Evolutionary conservation across 2,888 invertebrate genomes (phyloP).

Genomic region (Phania funesta): DNA sequence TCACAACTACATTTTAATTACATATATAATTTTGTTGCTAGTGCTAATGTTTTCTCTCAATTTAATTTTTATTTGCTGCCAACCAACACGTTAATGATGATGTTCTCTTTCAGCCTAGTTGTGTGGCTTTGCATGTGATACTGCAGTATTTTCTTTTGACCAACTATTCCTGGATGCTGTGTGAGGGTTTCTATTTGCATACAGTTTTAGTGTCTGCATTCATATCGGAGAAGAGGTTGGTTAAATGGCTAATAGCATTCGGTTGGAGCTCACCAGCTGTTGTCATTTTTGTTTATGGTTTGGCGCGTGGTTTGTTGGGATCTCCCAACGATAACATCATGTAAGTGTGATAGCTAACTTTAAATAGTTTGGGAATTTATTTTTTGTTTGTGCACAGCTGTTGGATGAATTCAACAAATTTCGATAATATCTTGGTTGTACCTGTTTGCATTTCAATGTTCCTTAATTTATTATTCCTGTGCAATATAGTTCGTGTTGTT

Average conservation of each 20-base stretch:
- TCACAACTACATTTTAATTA: no score
- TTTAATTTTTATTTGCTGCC: not conserved
- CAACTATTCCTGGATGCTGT: constrained; percentile 98
- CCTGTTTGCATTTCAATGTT: constrained; percentile 90
- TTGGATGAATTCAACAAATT: constrained; percentile 88
- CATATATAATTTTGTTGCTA: no score
- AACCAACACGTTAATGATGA: not conserved
- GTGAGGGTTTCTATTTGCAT: constrained; percentile 96
- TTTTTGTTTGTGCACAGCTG: constrained; percentile 81
- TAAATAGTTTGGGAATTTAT: not conserved
- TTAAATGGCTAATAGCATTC: constrained; percentile 89
- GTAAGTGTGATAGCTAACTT: constrained; percentile 81
- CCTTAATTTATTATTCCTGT: constrained; percentile 91
- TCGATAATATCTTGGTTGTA: constrained; percentile 87
- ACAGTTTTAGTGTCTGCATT: constrained; percentile 95
- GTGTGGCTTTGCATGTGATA: constrained; percentile 89
- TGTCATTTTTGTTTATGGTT: constrained; percentile 85
- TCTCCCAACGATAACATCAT: constrained; percentile 81
- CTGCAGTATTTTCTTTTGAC: constrained; percentile 94
- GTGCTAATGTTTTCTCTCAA: no score
- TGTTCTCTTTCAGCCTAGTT: constrained; percentile 84
- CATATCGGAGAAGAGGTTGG: constrained; percentile 91
- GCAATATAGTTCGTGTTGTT: constrained; percentile 94
- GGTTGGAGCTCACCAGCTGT: constrained; percentile 92
- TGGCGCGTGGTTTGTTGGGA: constrained; percentile 83